Percentiles rank a stretch among this genome's conserved stretches.
These are phyloP conservation scores for Odiellus spinosus DNA, from an alignment of 2,888 invertebrate species.

Conservation along the genomic window DNA sequence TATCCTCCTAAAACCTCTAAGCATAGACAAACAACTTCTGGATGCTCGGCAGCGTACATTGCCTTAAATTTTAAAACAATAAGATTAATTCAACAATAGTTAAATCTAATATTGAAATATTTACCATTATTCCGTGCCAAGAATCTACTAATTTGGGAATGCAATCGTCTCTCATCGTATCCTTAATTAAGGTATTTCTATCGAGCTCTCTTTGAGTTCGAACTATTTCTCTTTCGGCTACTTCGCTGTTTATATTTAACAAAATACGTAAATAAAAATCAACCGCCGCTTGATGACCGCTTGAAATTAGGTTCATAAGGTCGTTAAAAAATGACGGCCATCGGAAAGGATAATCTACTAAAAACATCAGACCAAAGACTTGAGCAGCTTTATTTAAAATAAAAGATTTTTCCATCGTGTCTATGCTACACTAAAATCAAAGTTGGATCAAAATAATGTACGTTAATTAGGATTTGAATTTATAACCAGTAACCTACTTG, in stretches of 20 bases:
- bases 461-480: no score
- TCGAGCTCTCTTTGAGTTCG: slow-evolving; percentile 29
- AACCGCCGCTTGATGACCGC: slow-evolving; percentile 25
- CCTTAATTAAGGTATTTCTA: slow-evolving; percentile 38
- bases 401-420: slow-evolving; percentile 28
- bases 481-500: no score
- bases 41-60: slow-evolving; percentile 29
- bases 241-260: slow-evolving; percentile 38
- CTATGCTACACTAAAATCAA: no score
- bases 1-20: slow-evolving; percentile 38
- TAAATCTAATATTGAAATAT: slow-evolving; percentile 16
- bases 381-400: slow-evolving; percentile 40
- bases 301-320: slow-evolving; percentile 24
- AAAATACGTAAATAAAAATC: slow-evolving; percentile 38
- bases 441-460: no score
- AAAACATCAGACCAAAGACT: slow-evolving; percentile 37
- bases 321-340: slow-evolving; percentile 40
- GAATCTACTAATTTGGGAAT: slow-evolving; percentile 37
- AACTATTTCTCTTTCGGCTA: slow-evolving; percentile 35
- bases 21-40: slow-evolving; percentile 32
- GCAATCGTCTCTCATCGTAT: slow-evolving; percentile 38
- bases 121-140: slow-evolving; percentile 39
- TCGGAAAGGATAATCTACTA: slow-evolving; percentile 36
- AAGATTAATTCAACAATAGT: neutral
- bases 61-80: slow-evolving; percentile 26